Base-by-base conservation (phyloP, 2,888 invertebrate genomes). In the Caenorhabditis drosophilae region DNA sequence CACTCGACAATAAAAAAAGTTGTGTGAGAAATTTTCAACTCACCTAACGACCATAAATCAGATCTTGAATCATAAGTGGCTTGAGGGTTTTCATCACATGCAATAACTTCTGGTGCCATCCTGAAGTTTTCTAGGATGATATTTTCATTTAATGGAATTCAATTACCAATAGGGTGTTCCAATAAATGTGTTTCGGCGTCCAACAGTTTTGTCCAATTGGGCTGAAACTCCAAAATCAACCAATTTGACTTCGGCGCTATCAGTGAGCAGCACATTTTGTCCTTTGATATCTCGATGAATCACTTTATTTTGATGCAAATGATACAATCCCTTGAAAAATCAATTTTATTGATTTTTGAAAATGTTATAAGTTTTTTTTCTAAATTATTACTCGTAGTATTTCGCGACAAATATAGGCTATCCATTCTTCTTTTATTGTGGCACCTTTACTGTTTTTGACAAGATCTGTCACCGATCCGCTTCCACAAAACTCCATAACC, bases 61-160 rank as follows among this genome's bases (percentile, higher is more conserved):
- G 87, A 87, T 84, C 87, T 81, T 18, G 79, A 96, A 87, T 99
- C 98, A 84, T 99, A 99, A 20, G 98, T 99, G 61, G 98, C 97
- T 85, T 98, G 97, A 46, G 96, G 94, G 87, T 98, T 98, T 86
- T 98, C 97, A 87, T 99, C 98, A 86, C 98, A 99, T 56, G 97
- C 98, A 84, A 98, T 98, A 46, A 97, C 97, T 88, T 97, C 97
- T 2, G 96, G 97, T 38, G 96, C 96, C 97, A 97, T 97, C n/a
- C n/a, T n/a, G n/a, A n/a, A n/a, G n/a, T n/a, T n/a, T n/a, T n/a
- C n/a, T n/a, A n/a, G n/a, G n/a, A n/a, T n/a, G n/a, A n/a, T n/a
- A n/a, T n/a, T n/a, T n/a, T n/a, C n/a, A n/a, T n/a, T n/a, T n/a
- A n/a, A n/a, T n/a, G n/a, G n/a, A n/a, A n/a, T n/a, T n/a, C n/a